phyloP scores from a whole-genome alignment of 2,113 vertebrate genomes.

The Lipophrys pholis region DNA sequence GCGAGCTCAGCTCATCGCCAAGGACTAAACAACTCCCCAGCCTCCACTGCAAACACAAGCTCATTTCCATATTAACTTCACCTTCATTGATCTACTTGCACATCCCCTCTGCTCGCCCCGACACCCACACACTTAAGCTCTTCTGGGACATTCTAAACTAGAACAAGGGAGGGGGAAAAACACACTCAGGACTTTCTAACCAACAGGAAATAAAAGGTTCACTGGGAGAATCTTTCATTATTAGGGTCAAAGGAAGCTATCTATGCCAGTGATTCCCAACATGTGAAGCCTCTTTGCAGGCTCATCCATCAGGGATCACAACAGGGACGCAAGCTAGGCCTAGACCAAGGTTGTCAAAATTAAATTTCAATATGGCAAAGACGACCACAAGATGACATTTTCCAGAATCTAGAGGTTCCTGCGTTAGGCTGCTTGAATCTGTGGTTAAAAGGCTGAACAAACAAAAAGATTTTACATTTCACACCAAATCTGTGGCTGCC shows the following conservation, averaged over 20 bases:
- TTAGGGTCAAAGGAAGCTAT: constrained; percentile 1
- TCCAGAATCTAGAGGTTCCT: too few species aligned
- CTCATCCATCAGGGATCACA: too few species aligned
- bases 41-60: constrained; percentile 57
- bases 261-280: too few species aligned
- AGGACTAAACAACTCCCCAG: constrained; percentile 71
- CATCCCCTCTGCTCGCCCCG: constrained; percentile 7
- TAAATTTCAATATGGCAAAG: too few species aligned
- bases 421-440: too few species aligned
- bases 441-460: too few species aligned
- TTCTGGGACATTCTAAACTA: constrained; percentile 15
- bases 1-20: constrained; percentile 64
- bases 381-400: too few species aligned
- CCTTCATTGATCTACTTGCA: constrained; percentile 60
- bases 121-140: constrained; percentile 22
- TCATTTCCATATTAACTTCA: constrained; percentile 72
- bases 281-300: too few species aligned
- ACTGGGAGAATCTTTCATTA: not conserved
- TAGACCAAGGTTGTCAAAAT: too few species aligned
- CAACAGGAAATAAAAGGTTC: not conserved
- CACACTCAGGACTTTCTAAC: not conserved
- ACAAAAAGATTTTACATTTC: too few species aligned
- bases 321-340: too few species aligned
- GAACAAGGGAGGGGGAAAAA: not conserved
- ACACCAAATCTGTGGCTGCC: too few species aligned